These are phyloP conservation scores for Amphipyra tragopoginis DNA, from an alignment of 2,888 invertebrate species.

Conservation along the genomic window DNA sequence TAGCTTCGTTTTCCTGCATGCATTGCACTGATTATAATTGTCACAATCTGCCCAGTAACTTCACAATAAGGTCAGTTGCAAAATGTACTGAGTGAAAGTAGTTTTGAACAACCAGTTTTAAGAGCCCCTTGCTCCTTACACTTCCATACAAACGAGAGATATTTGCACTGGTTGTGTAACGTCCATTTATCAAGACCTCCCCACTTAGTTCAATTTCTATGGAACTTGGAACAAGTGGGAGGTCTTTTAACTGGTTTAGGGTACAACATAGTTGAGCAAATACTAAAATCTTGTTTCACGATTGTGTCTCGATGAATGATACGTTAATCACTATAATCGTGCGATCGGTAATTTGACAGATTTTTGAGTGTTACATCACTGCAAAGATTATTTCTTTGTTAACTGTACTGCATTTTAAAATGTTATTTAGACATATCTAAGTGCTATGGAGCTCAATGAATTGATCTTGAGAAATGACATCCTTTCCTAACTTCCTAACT, in stretches of 20 bases:
- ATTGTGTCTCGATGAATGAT: conserved; percentile 52
- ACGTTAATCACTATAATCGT: conserved; percentile 50
- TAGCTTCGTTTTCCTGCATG: conserved; percentile 55
- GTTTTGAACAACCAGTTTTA: conserved; percentile 64
- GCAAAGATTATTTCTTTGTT: background rate
- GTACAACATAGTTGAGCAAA: conserved; percentile 57
- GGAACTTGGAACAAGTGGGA: background rate
- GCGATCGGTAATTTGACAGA: conserved; percentile 42
- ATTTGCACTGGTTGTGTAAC: conserved; percentile 18
- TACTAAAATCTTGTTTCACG: conserved; percentile 55
- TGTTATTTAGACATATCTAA: no score
- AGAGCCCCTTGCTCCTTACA: background rate
- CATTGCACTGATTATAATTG: conserved; percentile 66
- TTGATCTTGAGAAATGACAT: no score
- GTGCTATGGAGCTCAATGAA: no score
- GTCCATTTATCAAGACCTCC: conserved; percentile 32
- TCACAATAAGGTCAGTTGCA: conserved; percentile 79
- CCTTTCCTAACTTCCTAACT: no score
- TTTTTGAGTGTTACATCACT: conserved; percentile 21
- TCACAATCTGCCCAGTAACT: conserved; percentile 66
- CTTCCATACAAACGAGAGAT: background rate
- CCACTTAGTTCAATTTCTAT: conserved; percentile 1
- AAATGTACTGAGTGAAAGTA: conserved; percentile 79
- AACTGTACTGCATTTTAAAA: conserved; percentile 1
- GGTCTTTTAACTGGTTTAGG: conserved; percentile 36